Evolutionary conservation across 1,140 invertebrate genomes (phyloP).

Genomic region (Zophobas atratus): DNA sequence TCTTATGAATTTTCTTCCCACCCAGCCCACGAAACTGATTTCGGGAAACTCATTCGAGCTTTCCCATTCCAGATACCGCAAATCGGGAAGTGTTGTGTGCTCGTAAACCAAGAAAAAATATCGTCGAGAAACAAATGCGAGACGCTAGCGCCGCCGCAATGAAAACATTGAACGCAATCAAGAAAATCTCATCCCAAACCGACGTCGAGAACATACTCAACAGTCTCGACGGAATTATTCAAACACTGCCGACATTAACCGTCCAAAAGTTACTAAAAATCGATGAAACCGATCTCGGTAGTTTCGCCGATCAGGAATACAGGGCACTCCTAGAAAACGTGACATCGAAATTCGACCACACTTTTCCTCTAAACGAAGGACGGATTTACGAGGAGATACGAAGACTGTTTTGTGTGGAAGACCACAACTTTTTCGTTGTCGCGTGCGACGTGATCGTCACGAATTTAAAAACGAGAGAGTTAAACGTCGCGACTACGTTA

Average conservation of each 20-base stretch:
- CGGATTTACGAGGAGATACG: constrained; percentile 65
- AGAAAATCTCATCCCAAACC: constrained; percentile 67
- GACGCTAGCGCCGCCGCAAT: constrained; percentile 41
- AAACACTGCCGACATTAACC: constrained; percentile 74
- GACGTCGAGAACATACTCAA: constrained; percentile 65
- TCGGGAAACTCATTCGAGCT: constrained; percentile 66
- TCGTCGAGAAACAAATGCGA: constrained; percentile 48
- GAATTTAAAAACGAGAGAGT: constrained; percentile 68
- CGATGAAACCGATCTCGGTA: constrained; percentile 66
- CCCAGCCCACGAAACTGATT: constrained; percentile 3
- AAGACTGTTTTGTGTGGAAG: constrained; percentile 71
- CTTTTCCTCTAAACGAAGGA: constrained; percentile 70
- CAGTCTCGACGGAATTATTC: constrained; percentile 55
- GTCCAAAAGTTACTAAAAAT: constrained; percentile 73
- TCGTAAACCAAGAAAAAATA: constrained; percentile 43
- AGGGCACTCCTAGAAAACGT: constrained; percentile 68
- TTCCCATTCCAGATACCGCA: constrained; percentile 65
- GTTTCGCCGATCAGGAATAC: constrained; percentile 68
- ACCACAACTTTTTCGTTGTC: constrained; percentile 71
- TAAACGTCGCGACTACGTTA: constrained; percentile 56
- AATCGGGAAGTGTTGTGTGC: constrained; percentile 29
- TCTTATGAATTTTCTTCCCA: neutral
- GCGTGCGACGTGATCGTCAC: constrained; percentile 68
- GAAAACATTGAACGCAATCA: constrained; percentile 64
- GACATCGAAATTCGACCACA: constrained; percentile 69